Evolutionary conservation across 2,888 invertebrate genomes (phyloP).

Genomic region (Slavum lentiscoides): DNA sequence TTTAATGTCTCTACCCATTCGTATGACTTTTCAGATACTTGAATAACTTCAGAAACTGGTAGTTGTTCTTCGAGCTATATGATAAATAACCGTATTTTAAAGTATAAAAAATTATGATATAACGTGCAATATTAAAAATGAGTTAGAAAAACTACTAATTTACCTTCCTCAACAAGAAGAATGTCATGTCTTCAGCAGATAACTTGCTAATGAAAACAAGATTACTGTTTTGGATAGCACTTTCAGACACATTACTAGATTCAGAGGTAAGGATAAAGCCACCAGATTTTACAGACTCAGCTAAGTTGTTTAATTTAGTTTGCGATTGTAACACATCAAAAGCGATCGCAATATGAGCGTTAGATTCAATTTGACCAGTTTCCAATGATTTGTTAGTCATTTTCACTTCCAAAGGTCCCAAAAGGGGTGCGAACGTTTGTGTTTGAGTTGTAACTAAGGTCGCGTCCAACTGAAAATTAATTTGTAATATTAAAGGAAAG

Average conservation of each 20-base stretch:
- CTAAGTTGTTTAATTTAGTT: constrained; percentile 65
- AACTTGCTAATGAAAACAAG: constrained; percentile 68
- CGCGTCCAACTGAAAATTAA: constrained; percentile 63
- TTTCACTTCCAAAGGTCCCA: constrained; percentile 69
- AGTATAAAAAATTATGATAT: neutral
- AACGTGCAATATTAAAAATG: neutral
- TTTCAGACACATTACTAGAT: constrained; percentile 60
- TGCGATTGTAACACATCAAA: constrained; percentile 68
- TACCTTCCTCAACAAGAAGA: constrained; percentile 70
- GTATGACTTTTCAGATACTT: constrained; percentile 72
- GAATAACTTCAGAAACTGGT: constrained; percentile 64
- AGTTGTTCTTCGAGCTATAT: constrained; percentile 55
- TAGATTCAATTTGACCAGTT: constrained; percentile 67
- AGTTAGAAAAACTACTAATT: neutral
- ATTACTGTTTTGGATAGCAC: constrained; percentile 59
- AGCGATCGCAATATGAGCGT: constrained; percentile 70
- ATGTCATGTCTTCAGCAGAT: constrained; percentile 67
- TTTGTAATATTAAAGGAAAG: neutral
- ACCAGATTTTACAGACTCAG: constrained; percentile 67
- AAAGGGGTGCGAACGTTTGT: constrained; percentile 63
- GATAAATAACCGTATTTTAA: neutral
- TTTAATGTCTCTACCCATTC: constrained; percentile 83
- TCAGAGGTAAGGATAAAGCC: constrained; percentile 74
- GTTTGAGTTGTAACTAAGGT: constrained; percentile 64
- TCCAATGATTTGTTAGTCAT: constrained; percentile 68